Percentiles rank a stretch among this genome's conserved stretches.
phyloP scores from a whole-genome alignment of 1,140 invertebrate genomes.

The Panonychus citri region DNA sequence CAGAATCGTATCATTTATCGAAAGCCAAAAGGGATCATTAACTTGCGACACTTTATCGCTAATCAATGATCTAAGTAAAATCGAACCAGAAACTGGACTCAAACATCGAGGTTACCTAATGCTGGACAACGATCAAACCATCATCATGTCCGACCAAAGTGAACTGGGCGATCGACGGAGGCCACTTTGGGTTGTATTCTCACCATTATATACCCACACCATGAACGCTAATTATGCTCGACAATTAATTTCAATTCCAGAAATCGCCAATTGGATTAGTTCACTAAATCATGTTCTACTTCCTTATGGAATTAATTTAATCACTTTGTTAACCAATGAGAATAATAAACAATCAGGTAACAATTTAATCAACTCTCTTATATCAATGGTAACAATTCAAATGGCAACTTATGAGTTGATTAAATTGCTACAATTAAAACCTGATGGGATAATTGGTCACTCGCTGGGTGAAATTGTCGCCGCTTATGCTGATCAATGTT shows the following conservation, averaged over 20 bases:
- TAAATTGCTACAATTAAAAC: slow-evolving; percentile 42
- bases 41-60: slow-evolving; percentile 8
- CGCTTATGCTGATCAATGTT: slow-evolving; percentile 31
- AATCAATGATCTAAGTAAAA: slow-evolving; percentile 6
- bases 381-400: slow-evolving; percentile 81
- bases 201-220: slow-evolving; percentile 89
- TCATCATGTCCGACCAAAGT: background rate
- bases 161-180: slow-evolving; percentile 12
- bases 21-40: slow-evolving; percentile 18
- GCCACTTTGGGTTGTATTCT: slow-evolving; percentile 79
- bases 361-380: slow-evolving; percentile 50
- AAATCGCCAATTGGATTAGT: background rate
- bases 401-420: slow-evolving; percentile 71
- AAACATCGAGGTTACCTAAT: slow-evolving; percentile 7
- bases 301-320: slow-evolving; percentile 1
- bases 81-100: background rate
- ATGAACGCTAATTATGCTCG: slow-evolving; percentile 22
- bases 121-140: background rate
- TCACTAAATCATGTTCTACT: background rate
- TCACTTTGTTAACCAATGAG: background rate
- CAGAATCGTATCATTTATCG: slow-evolving; percentile 20
- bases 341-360: background rate
- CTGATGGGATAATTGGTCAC: slow-evolving; percentile 84
- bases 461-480: slow-evolving; percentile 49
- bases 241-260: slow-evolving; percentile 44